Percentiles rank a stretch among this genome's conserved stretches.
phyloP scores from a whole-genome alignment of 2,888 invertebrate species.

The Papilio gigon region DNA sequence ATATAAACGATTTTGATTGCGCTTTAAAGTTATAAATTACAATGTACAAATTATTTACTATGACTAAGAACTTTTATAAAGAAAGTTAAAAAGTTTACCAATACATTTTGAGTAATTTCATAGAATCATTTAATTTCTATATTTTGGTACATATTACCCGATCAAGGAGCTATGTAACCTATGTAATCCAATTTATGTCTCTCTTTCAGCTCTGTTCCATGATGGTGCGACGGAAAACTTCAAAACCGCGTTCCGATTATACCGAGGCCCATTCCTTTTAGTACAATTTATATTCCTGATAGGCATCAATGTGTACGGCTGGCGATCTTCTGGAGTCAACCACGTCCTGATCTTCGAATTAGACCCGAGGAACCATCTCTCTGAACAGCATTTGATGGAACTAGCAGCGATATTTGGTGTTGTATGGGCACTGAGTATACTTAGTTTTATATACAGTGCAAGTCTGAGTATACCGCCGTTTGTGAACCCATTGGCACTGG shows the following conservation, averaged over 20 bases:
- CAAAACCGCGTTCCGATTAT: slow-evolving; percentile 94
- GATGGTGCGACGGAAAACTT: slow-evolving; percentile 87
- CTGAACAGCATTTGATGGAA: slow-evolving; percentile 97
- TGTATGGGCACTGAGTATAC: slow-evolving; percentile 95
- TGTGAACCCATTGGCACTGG: slow-evolving; percentile 93
- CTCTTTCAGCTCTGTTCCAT: slow-evolving; percentile 87
- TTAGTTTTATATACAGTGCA: slow-evolving; percentile 90
- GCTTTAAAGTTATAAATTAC: background rate
- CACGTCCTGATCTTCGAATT: slow-evolving; percentile 98
- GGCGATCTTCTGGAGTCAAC: slow-evolving; percentile 98
- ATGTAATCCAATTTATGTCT: background rate
- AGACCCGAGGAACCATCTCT: slow-evolving; percentile 96
- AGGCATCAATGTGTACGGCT: slow-evolving; percentile 98
- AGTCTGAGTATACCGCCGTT: slow-evolving; percentile 95
- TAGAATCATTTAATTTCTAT: too few relatives aligned
- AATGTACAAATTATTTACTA: too few relatives aligned
- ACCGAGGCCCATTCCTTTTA: slow-evolving; percentile 95
- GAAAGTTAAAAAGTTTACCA: too few relatives aligned
- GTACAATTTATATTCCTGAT: slow-evolving; percentile 96
- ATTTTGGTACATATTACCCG: too few relatives aligned
- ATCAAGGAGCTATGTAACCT: too few relatives aligned
- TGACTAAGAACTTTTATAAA: too few relatives aligned
- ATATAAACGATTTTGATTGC: background rate
- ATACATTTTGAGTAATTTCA: too few relatives aligned
- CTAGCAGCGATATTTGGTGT: slow-evolving; percentile 96